These are phyloP conservation scores for Dendroctonus valens DNA, from an alignment of 1,140 invertebrate species.

Conservation along the genomic window DNA sequence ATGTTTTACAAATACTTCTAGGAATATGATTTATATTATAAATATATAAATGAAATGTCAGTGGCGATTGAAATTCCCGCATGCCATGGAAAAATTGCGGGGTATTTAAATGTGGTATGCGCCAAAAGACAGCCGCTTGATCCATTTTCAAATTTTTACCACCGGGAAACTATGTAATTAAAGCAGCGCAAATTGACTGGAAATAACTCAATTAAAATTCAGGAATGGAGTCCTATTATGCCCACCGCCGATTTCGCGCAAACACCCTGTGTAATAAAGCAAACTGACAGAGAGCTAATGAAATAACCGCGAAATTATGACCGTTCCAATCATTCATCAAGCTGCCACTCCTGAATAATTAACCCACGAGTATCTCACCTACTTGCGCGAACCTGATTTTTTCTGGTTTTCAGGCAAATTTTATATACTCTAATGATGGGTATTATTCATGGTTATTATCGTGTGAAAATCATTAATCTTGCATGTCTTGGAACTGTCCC, in stretches of 20 bases:
- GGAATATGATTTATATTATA: too few species aligned
- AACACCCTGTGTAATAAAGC: constrained; percentile 32
- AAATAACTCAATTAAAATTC: constrained; percentile 29
- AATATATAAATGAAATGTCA: too few species aligned
- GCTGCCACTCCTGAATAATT: constrained; percentile 30
- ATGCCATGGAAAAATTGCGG: too few species aligned
- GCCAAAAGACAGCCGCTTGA: too few species aligned
- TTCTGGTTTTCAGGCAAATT: neutral
- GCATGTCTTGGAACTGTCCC: too few species aligned
- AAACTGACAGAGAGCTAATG: constrained; percentile 30
- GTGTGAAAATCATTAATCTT: too few species aligned
- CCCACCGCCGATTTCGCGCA: constrained; percentile 8
- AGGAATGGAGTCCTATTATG: constrained; percentile 31
- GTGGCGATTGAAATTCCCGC: too few species aligned
- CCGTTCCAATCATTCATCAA: constrained; percentile 29
- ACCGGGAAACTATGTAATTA: constrained; percentile 3
- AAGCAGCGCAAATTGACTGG: neutral
- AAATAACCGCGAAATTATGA: constrained; percentile 31
- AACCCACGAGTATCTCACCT: constrained; percentile 28
- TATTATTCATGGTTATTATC: too few species aligned
- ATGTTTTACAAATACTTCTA: too few species aligned
- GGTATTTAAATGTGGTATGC: too few species aligned
- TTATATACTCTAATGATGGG: too few species aligned
- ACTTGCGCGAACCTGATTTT: constrained; percentile 14
- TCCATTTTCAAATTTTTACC: neutral